These are phyloP conservation scores for Liparis tanakae DNA, from an alignment of 2,797 vertebrate genomes.

Conservation along the genomic window DNA sequence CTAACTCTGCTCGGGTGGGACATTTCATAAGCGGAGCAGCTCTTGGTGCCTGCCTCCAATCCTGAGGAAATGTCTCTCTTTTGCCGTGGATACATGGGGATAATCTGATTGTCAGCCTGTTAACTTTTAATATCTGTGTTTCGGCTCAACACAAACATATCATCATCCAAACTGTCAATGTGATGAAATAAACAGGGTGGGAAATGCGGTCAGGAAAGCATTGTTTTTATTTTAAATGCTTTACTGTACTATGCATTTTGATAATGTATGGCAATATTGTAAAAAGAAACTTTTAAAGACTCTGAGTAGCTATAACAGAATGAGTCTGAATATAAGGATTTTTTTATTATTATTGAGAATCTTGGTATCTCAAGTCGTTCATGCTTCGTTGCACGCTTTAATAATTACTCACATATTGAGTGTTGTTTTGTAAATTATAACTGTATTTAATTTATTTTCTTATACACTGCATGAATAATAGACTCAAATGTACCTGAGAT, in stretches of 20 bases:
- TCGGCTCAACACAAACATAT: too few relatives aligned
- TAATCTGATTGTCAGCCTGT: slow-evolving; percentile 57
- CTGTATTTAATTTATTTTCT: not conserved
- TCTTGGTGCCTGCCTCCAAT: slow-evolving; percentile 27
- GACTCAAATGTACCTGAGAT: not conserved
- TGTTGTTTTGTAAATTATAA: not conserved
- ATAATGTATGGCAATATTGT: not conserved
- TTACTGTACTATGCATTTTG: not conserved
- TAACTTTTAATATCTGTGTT: slow-evolving; percentile 49
- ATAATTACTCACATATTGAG: not conserved
- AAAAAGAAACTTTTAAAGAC: not conserved
- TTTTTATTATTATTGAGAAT: not conserved
- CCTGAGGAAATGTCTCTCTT: slow-evolving; percentile 44
- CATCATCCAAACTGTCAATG: slow-evolving; percentile 49
- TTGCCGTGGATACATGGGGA: slow-evolving; percentile 45
- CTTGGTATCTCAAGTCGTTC: not conserved
- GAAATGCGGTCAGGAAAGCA: slow-evolving; percentile 32
- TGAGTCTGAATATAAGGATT: not conserved
- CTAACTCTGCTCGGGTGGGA: slow-evolving; percentile 28
- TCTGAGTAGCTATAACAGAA: not conserved
- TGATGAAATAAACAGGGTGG: slow-evolving; percentile 55
- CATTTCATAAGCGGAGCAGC: slow-evolving; percentile 40
- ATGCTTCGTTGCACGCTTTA: not conserved
- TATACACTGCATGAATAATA: not conserved
- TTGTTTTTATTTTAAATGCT: not conserved